A percentile compares a stretch with the other conserved stretches of the same genome.
Evolutionary conservation across 2,888 invertebrate genomes (phyloP).

Genomic region (Xanthia togata): DNA sequence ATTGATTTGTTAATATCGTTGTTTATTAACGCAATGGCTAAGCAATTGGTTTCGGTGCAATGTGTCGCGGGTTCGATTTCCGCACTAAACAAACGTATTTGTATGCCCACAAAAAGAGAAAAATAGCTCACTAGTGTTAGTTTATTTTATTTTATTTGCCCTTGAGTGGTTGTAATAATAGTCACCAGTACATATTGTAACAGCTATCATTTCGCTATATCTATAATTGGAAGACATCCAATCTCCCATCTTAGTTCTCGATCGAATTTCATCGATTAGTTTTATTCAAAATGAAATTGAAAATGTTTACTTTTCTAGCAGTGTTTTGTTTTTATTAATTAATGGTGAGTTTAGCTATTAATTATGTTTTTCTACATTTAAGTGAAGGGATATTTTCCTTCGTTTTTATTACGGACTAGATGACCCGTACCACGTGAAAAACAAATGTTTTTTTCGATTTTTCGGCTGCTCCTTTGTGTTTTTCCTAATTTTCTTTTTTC

Average conservation of each 20-base stretch:
- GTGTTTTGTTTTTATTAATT: constrained; percentile 20
- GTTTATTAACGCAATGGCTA: neutral
- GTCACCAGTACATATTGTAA: constrained; percentile 9
- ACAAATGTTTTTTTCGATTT: too few species aligned
- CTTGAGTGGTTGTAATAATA: constrained; percentile 57
- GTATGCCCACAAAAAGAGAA: neutral
- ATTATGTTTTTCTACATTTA: neutral
- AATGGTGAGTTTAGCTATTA: constrained; percentile 8
- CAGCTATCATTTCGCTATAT: constrained; percentile 35
- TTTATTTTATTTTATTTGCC: constrained; percentile 10
- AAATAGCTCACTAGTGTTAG: neutral
- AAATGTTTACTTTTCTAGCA: neutral
- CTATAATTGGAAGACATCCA: constrained; percentile 59
- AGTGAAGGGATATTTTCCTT: neutral
- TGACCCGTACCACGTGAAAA: too few species aligned
- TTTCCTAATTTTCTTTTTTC: too few species aligned
- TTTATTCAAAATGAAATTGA: constrained; percentile 18
- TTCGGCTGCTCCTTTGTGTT: too few species aligned
- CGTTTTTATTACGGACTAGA: neutral
- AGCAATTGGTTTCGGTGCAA: neutral
- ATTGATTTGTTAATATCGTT: neutral
- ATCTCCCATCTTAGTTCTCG: constrained; percentile 36
- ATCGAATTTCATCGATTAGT: constrained; percentile 41
- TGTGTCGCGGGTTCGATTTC: neutral
- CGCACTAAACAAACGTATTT: neutral